Conservation (phyloP, 1,140 invertebrate genomes). For the Monomorium pharaonis region DNA sequence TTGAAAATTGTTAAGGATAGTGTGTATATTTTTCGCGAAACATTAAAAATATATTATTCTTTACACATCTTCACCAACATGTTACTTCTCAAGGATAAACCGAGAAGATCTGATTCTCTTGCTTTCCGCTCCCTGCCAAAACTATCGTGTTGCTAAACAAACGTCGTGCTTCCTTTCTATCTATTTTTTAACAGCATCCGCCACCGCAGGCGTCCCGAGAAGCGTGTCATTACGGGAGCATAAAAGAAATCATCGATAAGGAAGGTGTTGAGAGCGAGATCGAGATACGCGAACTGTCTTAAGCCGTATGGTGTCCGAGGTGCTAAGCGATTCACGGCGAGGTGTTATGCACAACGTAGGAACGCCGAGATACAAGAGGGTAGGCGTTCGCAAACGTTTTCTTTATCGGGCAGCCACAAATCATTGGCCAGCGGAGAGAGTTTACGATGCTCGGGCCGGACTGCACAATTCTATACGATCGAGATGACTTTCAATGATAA, state of each 20-base stretch:
- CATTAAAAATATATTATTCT: neutral
- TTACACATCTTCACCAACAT: neutral
- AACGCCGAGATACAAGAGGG: slow-evolving; percentile 38
- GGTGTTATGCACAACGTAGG: slow-evolving; percentile 43
- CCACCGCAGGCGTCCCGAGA: slow-evolving; percentile 47
- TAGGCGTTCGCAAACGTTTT: slow-evolving; percentile 70
- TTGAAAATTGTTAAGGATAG: neutral
- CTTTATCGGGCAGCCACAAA: slow-evolving; percentile 66
- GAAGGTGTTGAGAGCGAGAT: slow-evolving; percentile 83
- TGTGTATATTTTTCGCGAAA: neutral
- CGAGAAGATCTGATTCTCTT: neutral
- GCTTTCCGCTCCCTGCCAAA: neutral
- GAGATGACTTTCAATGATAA: neutral
- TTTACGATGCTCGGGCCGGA: neutral
- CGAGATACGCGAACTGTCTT: slow-evolving; percentile 73
- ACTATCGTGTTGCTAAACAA: slow-evolving; percentile 76
- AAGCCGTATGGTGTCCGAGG: slow-evolving; percentile 67
- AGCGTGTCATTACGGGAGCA: slow-evolving; percentile 82
- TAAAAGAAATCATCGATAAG: slow-evolving; percentile 78
- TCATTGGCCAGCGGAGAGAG: slow-evolving; percentile 35
- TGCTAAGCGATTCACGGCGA: slow-evolving; percentile 67
- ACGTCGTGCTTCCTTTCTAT: slow-evolving; percentile 73
- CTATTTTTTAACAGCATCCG: slow-evolving; percentile 39
- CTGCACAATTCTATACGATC: neutral
- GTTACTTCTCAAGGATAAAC: neutral